Conservation (phyloP, 2,888 invertebrate species). For the Synergus laeviventris region DNA sequence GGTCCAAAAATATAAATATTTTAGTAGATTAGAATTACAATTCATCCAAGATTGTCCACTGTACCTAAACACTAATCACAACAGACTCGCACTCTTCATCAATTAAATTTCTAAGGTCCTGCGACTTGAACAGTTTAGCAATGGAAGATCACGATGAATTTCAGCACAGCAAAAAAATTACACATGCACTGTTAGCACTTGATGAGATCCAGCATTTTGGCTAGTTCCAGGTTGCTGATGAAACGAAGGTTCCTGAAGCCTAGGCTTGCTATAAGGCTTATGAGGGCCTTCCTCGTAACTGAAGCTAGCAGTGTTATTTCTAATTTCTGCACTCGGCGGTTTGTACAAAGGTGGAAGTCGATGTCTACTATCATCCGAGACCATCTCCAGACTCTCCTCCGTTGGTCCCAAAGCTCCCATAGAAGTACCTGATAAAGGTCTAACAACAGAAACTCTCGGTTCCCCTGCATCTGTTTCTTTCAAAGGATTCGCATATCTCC, state of each 20-base stretch:
- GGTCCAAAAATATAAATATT: constrained; percentile 3
- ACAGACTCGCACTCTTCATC: background rate
- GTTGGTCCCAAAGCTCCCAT: constrained; percentile 76
- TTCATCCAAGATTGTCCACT: background rate
- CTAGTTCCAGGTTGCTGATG: constrained; percentile 72
- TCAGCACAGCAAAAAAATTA: constrained; percentile 52
- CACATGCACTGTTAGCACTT: constrained; percentile 74
- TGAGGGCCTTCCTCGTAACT: constrained; percentile 73
- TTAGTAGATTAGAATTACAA: constrained; percentile 19
- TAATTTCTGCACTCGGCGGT: constrained; percentile 89
- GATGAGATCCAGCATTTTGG: constrained; percentile 65
- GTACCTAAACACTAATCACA: background rate
- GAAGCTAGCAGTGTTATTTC: constrained; percentile 87
- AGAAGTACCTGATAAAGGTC: constrained; percentile 75
- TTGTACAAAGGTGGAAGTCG: constrained; percentile 83
- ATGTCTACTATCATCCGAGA: constrained; percentile 78
- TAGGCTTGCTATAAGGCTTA: constrained; percentile 73
- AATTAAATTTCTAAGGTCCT: constrained; percentile 4
- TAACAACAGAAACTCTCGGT: constrained; percentile 78
- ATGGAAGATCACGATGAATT: constrained; percentile 29
- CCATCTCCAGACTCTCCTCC: constrained; percentile 82
- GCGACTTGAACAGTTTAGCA: constrained; percentile 8
- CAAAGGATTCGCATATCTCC: constrained; percentile 88
- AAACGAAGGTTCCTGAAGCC: constrained; percentile 68
- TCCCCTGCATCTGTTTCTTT: constrained; percentile 80